Base-by-base conservation (phyloP, 2,113 vertebrate species). In the Myocastor coypus region DNA sequence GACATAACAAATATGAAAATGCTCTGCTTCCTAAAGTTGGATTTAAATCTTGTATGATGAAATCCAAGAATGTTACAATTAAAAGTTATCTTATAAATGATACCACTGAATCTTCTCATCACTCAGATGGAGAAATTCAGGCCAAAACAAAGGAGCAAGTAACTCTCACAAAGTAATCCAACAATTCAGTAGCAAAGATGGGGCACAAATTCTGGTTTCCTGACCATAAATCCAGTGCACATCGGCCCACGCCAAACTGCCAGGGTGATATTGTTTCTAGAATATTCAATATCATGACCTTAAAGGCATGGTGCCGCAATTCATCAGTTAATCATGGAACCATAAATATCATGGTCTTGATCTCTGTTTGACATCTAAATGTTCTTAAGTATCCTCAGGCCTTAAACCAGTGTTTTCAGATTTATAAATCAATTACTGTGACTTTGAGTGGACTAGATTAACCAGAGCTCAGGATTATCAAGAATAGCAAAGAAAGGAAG, bases 51-150 rank as follows among this genome's bases (percentile, higher is more conserved):
- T 13, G 14, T 81, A 14, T 46, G 50, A 92, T 46, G 78, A 94
- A 92, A 89, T 69, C 3, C 37, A 64, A 86, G 63, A 1, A 40
- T 59, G 32, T 59, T 32, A 77, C 37, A 75, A 61, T 77, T 73
- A 86, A 24, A 92, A 96, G 19, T 92, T 87, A 88, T 28, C 52
- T 87, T 64, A 42, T 3, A 69, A n/a, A 82, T 75, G 17, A 50
- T 83, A 28, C 9, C 89, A 28, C 34, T 92, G 64, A 96, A 85
- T 5, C 30, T 8, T 82, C 26, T 97, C 46, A 37, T 7, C 80
- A 4, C 84, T 92, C 68, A 87, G 10, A 89, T 34, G 4, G 12
- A 75, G n/a, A 96, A 93, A 94, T 87, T 90, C 75, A 82, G 69
- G 87, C 5, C 20, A 73, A 96, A 50, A 69, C n/a, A 87, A 42